phyloP scores from a whole-genome alignment of 1,140 invertebrate genomes.

The Drosophila setifemur region DNA sequence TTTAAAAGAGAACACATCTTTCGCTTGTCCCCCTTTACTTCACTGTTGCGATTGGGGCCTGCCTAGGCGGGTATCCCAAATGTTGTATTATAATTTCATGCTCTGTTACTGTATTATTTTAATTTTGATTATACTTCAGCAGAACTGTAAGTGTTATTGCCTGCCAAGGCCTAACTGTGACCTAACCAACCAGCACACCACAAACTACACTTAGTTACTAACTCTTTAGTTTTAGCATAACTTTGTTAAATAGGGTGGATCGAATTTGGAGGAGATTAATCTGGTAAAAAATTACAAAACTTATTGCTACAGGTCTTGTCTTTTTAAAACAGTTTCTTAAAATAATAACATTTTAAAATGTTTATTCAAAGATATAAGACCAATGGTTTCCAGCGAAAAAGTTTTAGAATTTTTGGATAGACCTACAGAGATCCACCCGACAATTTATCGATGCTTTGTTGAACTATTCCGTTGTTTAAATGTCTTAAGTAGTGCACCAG shows the following conservation, averaged over 20 bases:
- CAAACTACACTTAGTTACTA: conserved; percentile 29
- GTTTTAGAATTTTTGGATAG: no score
- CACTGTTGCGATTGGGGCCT: conserved; percentile 27
- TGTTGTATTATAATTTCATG: conserved; percentile 57
- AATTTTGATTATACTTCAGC: conserved; percentile 48
- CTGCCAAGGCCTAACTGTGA: conserved; percentile 16
- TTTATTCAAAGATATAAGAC: no score
- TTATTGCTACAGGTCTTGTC: background rate
- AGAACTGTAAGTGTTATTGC: conserved; percentile 70
- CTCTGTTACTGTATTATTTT: conserved; percentile 67
- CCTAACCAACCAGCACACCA: conserved; percentile 28
- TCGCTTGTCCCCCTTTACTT: conserved; percentile 62
- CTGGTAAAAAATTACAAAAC: background rate
- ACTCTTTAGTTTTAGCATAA: background rate
- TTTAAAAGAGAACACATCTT: conserved; percentile 31
- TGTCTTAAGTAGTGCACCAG: conserved; percentile 51
- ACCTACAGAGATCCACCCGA: background rate
- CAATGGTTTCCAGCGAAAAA: no score
- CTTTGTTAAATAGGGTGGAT: background rate
- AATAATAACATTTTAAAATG: no score
- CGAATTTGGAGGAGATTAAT: background rate
- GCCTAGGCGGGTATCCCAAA: conserved; percentile 9
- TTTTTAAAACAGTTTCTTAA: background rate
- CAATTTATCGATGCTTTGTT: conserved; percentile 34
- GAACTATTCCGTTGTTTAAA: conserved; percentile 26